phyloP scores from a whole-genome alignment of 37 sponge, comb jelly and placozoan genomes.

The Beroe forskalii region DNA sequence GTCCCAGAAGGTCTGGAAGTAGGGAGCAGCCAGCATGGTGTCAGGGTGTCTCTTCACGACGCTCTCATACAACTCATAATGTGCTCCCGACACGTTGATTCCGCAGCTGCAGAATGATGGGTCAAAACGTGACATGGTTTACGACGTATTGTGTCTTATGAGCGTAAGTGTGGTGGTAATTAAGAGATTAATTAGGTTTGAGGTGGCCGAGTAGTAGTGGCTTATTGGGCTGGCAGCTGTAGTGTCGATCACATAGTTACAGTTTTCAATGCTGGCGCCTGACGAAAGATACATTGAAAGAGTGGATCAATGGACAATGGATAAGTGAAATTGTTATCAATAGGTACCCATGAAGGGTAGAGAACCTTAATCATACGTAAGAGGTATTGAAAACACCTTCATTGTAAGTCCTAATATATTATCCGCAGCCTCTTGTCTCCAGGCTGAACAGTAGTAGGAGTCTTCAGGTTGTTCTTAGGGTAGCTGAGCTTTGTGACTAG shows the following conservation, averaged over 20 bases:
- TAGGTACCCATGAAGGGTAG: too few relatives aligned
- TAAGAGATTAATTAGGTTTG: not conserved
- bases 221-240: not conserved
- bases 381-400: too few relatives aligned
- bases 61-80: slow-evolving; percentile 39
- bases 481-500: not conserved
- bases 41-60: slow-evolving; percentile 2
- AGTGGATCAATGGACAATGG: too few relatives aligned
- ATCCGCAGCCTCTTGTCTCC: not conserved
- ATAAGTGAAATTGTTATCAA: too few relatives aligned
- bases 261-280: not conserved
- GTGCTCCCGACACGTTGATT: slow-evolving; percentile 52
- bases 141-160: too few relatives aligned
- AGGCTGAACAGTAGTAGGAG: not conserved
- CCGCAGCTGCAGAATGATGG: too few relatives aligned
- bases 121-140: too few relatives aligned
- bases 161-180: not conserved
- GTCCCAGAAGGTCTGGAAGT: slow-evolving; percentile 49
- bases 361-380: too few relatives aligned
- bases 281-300: not conserved
- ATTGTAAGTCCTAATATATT: too few relatives aligned
- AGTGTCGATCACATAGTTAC: not conserved
- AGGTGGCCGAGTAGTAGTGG: not conserved
- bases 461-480: not conserved
- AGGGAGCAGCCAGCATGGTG: not conserved